Evolutionary conservation across 2,888 invertebrate species (phyloP).

Genomic region (Anoncus sp.): DNA sequence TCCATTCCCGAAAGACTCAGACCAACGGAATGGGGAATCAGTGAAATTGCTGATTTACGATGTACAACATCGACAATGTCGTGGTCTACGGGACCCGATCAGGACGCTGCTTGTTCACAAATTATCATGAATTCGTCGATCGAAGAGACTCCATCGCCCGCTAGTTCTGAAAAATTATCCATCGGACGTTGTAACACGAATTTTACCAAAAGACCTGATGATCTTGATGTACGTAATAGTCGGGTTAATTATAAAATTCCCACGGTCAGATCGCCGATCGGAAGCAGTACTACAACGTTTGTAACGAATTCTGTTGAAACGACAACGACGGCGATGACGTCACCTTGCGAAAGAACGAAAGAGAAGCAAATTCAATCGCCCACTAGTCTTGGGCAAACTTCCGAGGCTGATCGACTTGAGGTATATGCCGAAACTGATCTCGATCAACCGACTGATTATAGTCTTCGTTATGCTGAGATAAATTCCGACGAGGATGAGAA

Average conservation of each 20-base stretch:
- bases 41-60: constrained; percentile 71
- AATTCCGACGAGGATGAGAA: constrained; percentile 86
- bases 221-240: constrained; percentile 6
- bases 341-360: constrained; percentile 1
- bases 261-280: constrained; percentile 42
- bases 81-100: constrained; percentile 78
- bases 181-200: constrained; percentile 13
- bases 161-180: constrained; percentile 39
- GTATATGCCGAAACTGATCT: constrained; percentile 78
- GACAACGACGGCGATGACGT: too few species aligned
- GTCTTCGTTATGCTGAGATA: constrained; percentile 93
- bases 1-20: constrained; percentile 75
- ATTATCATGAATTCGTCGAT: constrained; percentile 75
- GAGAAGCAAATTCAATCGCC: constrained; percentile 62
- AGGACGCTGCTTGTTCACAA: constrained; percentile 78
- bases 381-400: too few species aligned
- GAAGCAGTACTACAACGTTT: constrained; percentile 13
- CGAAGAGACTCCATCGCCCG: constrained; percentile 73
- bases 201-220: constrained; percentile 33
- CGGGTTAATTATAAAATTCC: constrained; percentile 44
- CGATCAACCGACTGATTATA: constrained; percentile 93
- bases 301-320: neutral
- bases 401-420: constrained; percentile 71
- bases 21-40: constrained; percentile 69
- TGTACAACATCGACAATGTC: constrained; percentile 79